These are phyloP conservation scores for Bufo bufo DNA, from an alignment of 2,113 vertebrate species.

Conservation along the genomic window DNA sequence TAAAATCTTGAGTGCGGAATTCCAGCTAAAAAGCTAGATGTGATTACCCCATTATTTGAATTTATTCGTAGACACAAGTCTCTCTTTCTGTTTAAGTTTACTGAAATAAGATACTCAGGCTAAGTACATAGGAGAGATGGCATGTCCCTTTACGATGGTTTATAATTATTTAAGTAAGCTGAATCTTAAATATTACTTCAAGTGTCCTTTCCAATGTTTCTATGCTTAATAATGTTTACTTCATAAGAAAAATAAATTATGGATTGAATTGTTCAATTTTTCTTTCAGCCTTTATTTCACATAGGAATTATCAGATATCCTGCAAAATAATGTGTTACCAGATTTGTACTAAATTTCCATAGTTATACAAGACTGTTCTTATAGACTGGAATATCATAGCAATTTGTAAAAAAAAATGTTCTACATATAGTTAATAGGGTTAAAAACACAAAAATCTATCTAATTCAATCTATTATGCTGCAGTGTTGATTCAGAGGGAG, in stretches of 20 bases:
- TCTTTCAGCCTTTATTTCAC: slow-evolving; percentile 12
- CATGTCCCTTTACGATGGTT: slow-evolving; percentile 21
- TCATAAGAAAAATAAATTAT: background rate
- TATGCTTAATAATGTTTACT: slow-evolving; percentile 21
- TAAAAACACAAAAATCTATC: background rate
- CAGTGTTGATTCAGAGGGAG: background rate
- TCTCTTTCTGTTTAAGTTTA: background rate
- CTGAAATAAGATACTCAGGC: slow-evolving; percentile 23
- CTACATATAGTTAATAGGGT: too few species aligned
- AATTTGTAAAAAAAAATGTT: too few species aligned
- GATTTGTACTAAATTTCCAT: background rate
- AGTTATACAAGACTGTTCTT: background rate
- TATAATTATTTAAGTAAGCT: slow-evolving; percentile 26
- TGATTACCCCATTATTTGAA: slow-evolving; percentile 49
- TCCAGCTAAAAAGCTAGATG: slow-evolving; percentile 38
- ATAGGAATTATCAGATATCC: background rate
- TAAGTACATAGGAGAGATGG: slow-evolving; percentile 26
- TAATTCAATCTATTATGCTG: background rate
- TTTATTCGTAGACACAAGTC: slow-evolving; percentile 39
- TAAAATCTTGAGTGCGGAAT: slow-evolving; percentile 38
- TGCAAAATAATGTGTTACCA: background rate
- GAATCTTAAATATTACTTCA: slow-evolving; percentile 42
- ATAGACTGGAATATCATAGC: background rate
- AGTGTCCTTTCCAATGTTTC: slow-evolving; percentile 40
- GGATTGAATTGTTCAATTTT: background rate